A percentile compares a stretch with the other conserved stretches of the same genome.
phyloP scores from a whole-genome alignment of 2,888 invertebrate genomes.

The Mactromeris polynyma region DNA sequence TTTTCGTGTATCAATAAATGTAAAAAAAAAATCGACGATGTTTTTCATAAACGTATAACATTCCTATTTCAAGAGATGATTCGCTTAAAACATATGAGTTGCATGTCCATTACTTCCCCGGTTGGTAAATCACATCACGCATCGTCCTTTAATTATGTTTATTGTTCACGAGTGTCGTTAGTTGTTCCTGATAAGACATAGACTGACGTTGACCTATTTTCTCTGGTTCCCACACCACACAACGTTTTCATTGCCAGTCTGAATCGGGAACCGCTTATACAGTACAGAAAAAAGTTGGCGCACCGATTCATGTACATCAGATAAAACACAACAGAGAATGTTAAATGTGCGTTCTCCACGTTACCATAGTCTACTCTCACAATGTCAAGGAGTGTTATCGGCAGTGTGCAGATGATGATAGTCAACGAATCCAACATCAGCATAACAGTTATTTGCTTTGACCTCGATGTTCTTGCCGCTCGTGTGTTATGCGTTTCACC shows the following conservation, averaged over 20 bases:
- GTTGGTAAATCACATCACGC: too few species aligned
- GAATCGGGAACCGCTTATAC: slow-evolving; percentile 78
- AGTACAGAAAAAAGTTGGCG: slow-evolving; percentile 80
- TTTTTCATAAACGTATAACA: too few species aligned
- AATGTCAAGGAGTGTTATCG: slow-evolving; percentile 72
- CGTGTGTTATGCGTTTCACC: neutral
- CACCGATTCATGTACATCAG: slow-evolving; percentile 80
- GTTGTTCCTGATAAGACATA: neutral
- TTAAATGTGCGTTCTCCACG: neutral
- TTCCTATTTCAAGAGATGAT: too few species aligned
- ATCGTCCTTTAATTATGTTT: too few species aligned
- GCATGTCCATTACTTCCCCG: too few species aligned
- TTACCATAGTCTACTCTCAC: slow-evolving; percentile 25
- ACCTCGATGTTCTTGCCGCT: neutral
- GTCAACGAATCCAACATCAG: slow-evolving; percentile 76
- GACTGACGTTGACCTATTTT: neutral
- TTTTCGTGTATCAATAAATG: too few species aligned
- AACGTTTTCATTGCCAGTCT: slow-evolving; percentile 63
- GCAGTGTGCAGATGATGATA: slow-evolving; percentile 76
- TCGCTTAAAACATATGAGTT: too few species aligned
- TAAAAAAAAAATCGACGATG: too few species aligned
- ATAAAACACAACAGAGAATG: slow-evolving; percentile 74
- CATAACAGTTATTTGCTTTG: slow-evolving; percentile 68
- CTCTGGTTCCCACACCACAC: neutral
- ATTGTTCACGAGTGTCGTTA: too few species aligned